Base-by-base conservation (phyloP, 2,113 vertebrate genomes). In the Poicephalus meyeri region DNA sequence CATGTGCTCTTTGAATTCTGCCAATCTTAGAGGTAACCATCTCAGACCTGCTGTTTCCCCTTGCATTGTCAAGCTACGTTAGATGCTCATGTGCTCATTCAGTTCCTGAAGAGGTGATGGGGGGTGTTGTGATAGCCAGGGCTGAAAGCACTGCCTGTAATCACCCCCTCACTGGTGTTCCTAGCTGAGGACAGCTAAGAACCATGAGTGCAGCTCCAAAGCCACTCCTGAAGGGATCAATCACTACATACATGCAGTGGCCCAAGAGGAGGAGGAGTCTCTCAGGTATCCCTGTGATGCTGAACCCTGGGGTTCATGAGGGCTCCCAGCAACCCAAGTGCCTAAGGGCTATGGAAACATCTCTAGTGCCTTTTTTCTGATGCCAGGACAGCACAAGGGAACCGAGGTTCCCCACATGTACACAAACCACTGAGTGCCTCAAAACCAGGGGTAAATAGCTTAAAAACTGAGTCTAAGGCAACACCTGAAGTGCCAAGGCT, bases 341-440 rank as follows among this genome's bases (percentile, higher is more conserved):
- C 93, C 74, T 76, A 29, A 64, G 28, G 73, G 55, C 74, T 68
- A 31, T 2, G 6, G 80, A 28, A 53, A 41, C 58, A 10, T 3
- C 63, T 80, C 63, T 4, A 77, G 89, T 77, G 91, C 93, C 89
- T 93, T 89, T 71, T 68, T 55, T 42, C 72, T 82, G 29, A 35
- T 1, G 14, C 5, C 11, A 35, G 80, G 83, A 65, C 16, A 12
- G 35, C 42, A 11, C 21, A 2, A 39, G 58, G 76, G 76, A 76
- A 50, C 7, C 0, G 56, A 1, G 29, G 33, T 66, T 89, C 41
- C 84, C 89, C 52, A 16, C 7, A 0, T 1, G 0, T 1, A 11
- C 7, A 3, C 29, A 55, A 78, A 73, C 41, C 19, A 49, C 58
- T 33, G 16, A 8, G 44, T 64, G 93, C 81, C 86, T 81, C 77